Evolutionary conservation across 2,797 vertebrate genomes (phyloP).

Genomic region (Pempheris klunzingeri): DNA sequence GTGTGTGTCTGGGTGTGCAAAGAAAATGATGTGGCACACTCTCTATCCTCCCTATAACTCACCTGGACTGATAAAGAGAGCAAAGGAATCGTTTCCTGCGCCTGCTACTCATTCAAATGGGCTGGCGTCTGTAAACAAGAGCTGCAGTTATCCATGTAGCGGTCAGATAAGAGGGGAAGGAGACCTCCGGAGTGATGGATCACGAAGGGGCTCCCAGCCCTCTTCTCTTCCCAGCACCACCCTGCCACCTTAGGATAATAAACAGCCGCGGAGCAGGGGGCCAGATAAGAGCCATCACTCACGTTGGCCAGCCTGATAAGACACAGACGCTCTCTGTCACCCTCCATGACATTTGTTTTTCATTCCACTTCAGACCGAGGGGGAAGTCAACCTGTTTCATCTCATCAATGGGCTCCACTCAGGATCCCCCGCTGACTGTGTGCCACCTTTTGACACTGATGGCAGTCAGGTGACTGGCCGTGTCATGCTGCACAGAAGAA

Average conservation of each 20-base stretch:
- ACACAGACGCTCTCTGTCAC: slow-evolving; percentile 87
- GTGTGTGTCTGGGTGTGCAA: slow-evolving; percentile 52
- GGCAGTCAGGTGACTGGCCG: slow-evolving; percentile 77
- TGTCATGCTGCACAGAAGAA: slow-evolving; percentile 69
- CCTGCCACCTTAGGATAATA: slow-evolving; percentile 88
- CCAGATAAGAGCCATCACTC: slow-evolving; percentile 88
- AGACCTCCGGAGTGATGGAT: slow-evolving; percentile 86
- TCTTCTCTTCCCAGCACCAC: slow-evolving; percentile 82
- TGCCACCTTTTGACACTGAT: slow-evolving; percentile 82
- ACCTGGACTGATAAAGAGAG: slow-evolving; percentile 81
- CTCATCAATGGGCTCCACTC: slow-evolving; percentile 80
- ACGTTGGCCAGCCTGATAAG: slow-evolving; percentile 85
- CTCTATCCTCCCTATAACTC: slow-evolving; percentile 77
- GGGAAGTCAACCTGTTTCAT: slow-evolving; percentile 86
- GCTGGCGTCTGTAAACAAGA: slow-evolving; percentile 82
- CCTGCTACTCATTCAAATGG: slow-evolving; percentile 82
- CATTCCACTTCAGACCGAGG: slow-evolving; percentile 84
- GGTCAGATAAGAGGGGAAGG: slow-evolving; percentile 83
- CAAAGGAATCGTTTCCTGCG: slow-evolving; percentile 80
- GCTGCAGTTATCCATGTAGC: slow-evolving; percentile 83
- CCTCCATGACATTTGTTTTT: slow-evolving; percentile 87
- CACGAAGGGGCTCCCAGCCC: slow-evolving; percentile 81
- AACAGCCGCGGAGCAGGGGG: slow-evolving; percentile 84
- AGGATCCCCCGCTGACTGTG: slow-evolving; percentile 77
- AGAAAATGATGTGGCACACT: slow-evolving; percentile 69